Base-by-base conservation (phyloP, 1,140 invertebrate genomes). In the Grapholita molesta region DNA sequence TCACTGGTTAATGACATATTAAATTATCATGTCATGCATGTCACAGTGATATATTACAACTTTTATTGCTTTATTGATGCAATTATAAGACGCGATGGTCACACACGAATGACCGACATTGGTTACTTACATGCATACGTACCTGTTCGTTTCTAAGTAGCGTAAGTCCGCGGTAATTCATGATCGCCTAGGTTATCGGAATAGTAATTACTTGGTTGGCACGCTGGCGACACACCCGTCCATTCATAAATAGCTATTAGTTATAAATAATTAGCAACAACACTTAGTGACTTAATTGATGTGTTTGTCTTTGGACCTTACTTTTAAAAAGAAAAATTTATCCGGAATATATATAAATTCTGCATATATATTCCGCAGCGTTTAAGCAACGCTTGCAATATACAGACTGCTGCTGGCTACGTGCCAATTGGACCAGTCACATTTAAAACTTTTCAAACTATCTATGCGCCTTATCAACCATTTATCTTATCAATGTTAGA, bases 1-100 rank as follows among this genome's bases (percentile, higher is more conserved):
- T 48, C 6, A 61, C 53, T 6, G 12, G 55, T 61, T 28, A 61
- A 32, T 61, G 32, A 61, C 55, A 28, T 18, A 15, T 30, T 61
- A 18, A 61, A 61, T 61, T n/a, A 12, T 32, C 28, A 30, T 61
- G 23, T 48, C 24, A 30, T 61, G 23, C 28, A 7, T 57, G 24
- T 30, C 24, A 28, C 55, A 61, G 15, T 28, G 55, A 61, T 61
- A 61, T 25, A 28, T 48, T 18, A 61, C n/a, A 15, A n/a, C 25
- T 12, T 23, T 32, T 61, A 61, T 61, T 28, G 24, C n/a, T 61
- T 61, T 61, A 61, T 61, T 61, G 25, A 61, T 61, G 55, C 24
- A 61, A 61, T 61, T 61, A 61, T 28, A 11, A 61, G n/a, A 15
- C 24, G 55, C 15, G 55, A 61, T 61, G 25, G 55, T 61, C 25